Evolutionary conservation across 2,113 vertebrate species (phyloP).

Genomic region (Petroica traversi): DNA sequence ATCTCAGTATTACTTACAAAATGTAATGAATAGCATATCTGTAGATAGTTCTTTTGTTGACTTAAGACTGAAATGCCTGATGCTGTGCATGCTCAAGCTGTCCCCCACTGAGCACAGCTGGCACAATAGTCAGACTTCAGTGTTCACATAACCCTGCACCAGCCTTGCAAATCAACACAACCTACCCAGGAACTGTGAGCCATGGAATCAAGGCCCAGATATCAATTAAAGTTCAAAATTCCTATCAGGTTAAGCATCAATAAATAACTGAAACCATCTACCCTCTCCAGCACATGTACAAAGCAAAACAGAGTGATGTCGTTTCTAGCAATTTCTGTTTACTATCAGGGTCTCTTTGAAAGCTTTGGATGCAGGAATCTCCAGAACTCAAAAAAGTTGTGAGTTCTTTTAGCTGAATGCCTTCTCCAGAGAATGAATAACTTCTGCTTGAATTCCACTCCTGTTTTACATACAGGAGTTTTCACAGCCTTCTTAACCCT

Average conservation of each 20-base stretch:
- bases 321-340: background rate
- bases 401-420: background rate
- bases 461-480: background rate
- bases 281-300: background rate
- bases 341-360: background rate
- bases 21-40: background rate
- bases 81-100: background rate
- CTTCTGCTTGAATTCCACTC: background rate
- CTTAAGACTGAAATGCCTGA: background rate
- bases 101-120: background rate
- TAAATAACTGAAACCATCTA: background rate
- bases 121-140: rapidly evolving
- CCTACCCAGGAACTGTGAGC: background rate
- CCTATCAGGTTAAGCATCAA: background rate
- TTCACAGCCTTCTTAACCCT: background rate
- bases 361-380: background rate
- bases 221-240: background rate
- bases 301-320: background rate
- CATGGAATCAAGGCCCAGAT: background rate
- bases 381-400: background rate
- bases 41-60: background rate
- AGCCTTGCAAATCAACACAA: background rate
- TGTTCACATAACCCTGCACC: background rate
- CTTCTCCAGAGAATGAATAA: background rate
- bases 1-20: background rate